Percentiles rank a stretch among this genome's conserved stretches.
Conservation (phyloP, 2,797 vertebrate genomes). For the Chanos chanos region DNA sequence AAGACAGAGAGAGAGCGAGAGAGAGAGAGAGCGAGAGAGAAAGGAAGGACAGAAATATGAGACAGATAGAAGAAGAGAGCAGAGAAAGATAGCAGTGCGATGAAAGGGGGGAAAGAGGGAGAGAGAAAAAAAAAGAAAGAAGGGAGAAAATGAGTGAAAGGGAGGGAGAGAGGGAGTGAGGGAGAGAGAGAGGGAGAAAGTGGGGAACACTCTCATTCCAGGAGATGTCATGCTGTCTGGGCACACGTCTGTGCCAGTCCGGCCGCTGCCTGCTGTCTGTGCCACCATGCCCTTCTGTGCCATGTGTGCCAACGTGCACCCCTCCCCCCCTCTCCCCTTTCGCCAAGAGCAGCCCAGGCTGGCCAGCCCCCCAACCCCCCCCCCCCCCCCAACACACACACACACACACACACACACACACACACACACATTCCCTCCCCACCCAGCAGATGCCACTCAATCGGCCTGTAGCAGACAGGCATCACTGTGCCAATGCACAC, state of each 20-base stretch:
- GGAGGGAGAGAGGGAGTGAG: constrained; percentile 32
- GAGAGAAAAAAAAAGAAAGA: background rate
- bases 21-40: too few relatives aligned
- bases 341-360: too few relatives aligned
- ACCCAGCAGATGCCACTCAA: constrained; percentile 94
- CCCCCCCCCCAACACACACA: background rate
- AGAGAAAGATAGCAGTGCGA: background rate
- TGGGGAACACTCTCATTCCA: constrained; percentile 83
- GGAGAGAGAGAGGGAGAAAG: background rate
- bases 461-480: constrained; percentile 78
- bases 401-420: constrained; percentile 34
- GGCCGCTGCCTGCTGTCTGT: constrained; percentile 75
- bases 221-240: constrained; percentile 94
- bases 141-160: constrained; percentile 46
- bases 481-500: constrained; percentile 67
- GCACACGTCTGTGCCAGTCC: constrained; percentile 84
- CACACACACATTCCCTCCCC: constrained; percentile 78
- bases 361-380: too few relatives aligned
- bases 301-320: constrained; percentile 16
- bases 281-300: constrained; percentile 58
- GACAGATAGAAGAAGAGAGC: background rate
- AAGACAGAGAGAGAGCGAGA: too few relatives aligned
- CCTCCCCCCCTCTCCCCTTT: background rate
- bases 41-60: too few relatives aligned
- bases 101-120: background rate